A percentile compares a stretch with the other conserved stretches of the same genome.
These are phyloP conservation scores for Ceratina australensis DNA, from an alignment of 1,140 invertebrate species.

Conservation along the genomic window DNA sequence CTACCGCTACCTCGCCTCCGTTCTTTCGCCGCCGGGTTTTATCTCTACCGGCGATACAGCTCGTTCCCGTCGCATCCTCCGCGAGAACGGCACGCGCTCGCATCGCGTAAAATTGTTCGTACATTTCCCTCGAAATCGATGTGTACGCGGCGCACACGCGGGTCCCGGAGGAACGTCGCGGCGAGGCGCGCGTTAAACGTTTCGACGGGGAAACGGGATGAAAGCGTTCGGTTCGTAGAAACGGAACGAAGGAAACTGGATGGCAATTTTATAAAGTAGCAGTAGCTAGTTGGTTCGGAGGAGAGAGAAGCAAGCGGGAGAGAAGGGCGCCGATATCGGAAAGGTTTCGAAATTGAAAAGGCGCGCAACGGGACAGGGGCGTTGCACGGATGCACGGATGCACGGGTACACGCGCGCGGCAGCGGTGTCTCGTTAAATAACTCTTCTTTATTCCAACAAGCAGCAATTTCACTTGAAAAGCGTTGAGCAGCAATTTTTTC, in stretches of 20 bases:
- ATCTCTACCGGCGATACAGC: slow-evolving; percentile 29
- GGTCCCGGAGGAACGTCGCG: not conserved
- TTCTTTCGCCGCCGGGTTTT: not conserved
- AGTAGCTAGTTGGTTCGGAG: not conserved
- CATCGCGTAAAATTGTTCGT: slow-evolving; percentile 21
- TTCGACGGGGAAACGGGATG: not conserved
- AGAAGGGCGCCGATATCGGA: slow-evolving; percentile 11
- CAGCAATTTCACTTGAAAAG: slow-evolving; percentile 42
- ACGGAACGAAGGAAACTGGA: not conserved
- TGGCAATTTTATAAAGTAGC: not conserved
- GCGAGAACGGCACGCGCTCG: slow-evolving; percentile 28
- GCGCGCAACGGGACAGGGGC: not conserved
- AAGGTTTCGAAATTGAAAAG: slow-evolving; percentile 23
- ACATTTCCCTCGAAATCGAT: slow-evolving; percentile 27
- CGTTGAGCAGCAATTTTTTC: slow-evolving; percentile 57
- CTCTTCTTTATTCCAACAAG: slow-evolving; percentile 49
- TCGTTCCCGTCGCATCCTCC: slow-evolving; percentile 44
- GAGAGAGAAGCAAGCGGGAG: not conserved
- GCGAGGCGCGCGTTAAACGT: not conserved
- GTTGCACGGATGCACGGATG: too few species aligned
- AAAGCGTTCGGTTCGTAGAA: not conserved
- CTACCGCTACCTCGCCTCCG: not conserved
- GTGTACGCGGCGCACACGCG: too few species aligned
- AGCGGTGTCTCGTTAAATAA: slow-evolving; percentile 44
- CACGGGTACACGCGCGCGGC: not conserved